Conservation (phyloP, 1,140 invertebrate species). For the Manduca sexta region DNA sequence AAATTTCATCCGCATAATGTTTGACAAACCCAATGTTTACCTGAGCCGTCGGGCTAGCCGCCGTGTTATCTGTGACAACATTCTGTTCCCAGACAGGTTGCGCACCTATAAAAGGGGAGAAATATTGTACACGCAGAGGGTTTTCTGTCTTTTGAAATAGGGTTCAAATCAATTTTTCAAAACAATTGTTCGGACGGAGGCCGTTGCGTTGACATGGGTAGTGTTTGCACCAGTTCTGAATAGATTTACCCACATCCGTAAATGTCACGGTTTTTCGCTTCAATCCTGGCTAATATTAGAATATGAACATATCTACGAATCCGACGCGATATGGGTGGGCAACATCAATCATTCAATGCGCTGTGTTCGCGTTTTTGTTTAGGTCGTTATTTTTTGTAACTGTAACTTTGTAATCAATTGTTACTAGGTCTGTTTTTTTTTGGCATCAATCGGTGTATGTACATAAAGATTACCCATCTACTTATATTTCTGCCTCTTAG, state of each 20-base stretch:
- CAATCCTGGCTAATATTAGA: conserved; percentile 21
- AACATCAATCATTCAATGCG: background rate
- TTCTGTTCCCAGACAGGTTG: conserved; percentile 18
- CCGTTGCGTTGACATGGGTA: conserved; percentile 49
- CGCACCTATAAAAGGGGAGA: conserved; percentile 25
- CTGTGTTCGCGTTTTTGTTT: background rate
- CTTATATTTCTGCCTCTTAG: too few relatives aligned
- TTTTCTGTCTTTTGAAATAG: conserved; percentile 47
- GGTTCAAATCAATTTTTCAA: conserved; percentile 58
- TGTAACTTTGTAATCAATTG: too few relatives aligned
- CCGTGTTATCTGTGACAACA: conserved; percentile 43
- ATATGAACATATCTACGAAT: conserved; percentile 19
- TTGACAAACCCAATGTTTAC: conserved; percentile 55
- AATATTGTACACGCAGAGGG: conserved; percentile 40
- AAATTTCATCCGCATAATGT: conserved; percentile 54
- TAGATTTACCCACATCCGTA: conserved; percentile 63
- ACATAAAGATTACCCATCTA: too few relatives aligned
- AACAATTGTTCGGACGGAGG: conserved; percentile 41
- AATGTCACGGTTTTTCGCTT: conserved; percentile 48
- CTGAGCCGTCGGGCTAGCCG: conserved; percentile 32
- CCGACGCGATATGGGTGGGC: conserved; percentile 1
- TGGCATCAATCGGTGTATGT: too few relatives aligned
- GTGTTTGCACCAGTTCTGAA: conserved; percentile 44
- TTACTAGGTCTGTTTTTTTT: too few relatives aligned
- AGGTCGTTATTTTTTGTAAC: too few relatives aligned